Evolutionary conservation across 2,888 invertebrate species (phyloP).

Genomic region (Andrena dorsata): DNA sequence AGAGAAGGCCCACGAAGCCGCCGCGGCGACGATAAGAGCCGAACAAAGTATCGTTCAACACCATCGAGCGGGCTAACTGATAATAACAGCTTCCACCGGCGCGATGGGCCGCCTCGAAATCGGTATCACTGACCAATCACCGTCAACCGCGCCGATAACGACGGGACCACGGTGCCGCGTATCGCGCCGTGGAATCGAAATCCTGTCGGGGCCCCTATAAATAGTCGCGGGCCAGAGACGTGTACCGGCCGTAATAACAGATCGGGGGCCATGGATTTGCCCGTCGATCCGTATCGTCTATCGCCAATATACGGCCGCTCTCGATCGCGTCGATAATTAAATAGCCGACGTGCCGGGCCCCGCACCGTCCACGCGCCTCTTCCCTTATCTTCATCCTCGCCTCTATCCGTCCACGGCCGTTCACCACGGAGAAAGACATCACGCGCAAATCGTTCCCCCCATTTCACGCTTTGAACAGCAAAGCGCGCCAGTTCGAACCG

Average conservation of each 20-base stretch:
- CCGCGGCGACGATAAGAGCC: neutral
- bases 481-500: conserved; percentile 3
- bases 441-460: conserved; percentile 23
- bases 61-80: conserved; percentile 38
- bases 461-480: conserved; percentile 27
- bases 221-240: conserved; percentile 64
- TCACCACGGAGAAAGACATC: conserved; percentile 48
- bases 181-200: conserved; percentile 54
- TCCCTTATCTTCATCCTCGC: conserved; percentile 36
- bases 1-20: no score
- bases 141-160: conserved; percentile 64
- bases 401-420: conserved; percentile 15
- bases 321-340: conserved; percentile 75
- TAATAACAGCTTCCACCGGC: conserved; percentile 44
- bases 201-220: conserved; percentile 66
- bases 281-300: conserved; percentile 70
- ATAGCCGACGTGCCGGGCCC: conserved; percentile 58
- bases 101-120: conserved; percentile 51
- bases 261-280: conserved; percentile 66
- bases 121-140: conserved; percentile 71
- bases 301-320: conserved; percentile 58
- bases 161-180: conserved; percentile 44
- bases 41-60: conserved; percentile 19
- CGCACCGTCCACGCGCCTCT: conserved; percentile 59
- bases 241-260: conserved; percentile 74